Percentiles rank a stretch among this genome's conserved stretches.
phyloP scores from a whole-genome alignment of 2,113 vertebrate genomes.

The Pterophyllum scalare region DNA sequence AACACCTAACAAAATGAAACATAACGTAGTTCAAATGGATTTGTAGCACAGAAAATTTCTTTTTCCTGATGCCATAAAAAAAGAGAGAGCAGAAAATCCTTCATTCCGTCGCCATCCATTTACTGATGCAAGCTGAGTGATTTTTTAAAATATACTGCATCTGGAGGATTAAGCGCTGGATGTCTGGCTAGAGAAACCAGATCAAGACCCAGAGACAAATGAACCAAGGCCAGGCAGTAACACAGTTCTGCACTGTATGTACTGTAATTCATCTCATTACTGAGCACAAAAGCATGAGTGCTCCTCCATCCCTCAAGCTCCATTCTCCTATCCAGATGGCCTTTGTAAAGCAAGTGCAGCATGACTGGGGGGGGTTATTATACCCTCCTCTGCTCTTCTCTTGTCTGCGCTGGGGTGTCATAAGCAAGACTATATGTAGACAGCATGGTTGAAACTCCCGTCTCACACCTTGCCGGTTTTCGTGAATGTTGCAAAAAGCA shows the following conservation, averaged over 20 bases:
- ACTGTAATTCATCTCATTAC: slow-evolving; percentile 68
- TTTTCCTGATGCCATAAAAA: slow-evolving; percentile 6
- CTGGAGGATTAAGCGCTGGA: slow-evolving; percentile 37
- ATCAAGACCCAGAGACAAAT: slow-evolving; percentile 53
- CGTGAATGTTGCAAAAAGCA: not conserved
- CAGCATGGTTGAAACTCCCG: slow-evolving; percentile 5
- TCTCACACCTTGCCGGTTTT: not conserved
- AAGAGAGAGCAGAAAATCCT: not conserved
- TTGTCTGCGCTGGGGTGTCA: slow-evolving; percentile 26
- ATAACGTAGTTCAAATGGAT: slow-evolving; percentile 31
- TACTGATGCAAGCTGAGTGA: slow-evolving; percentile 26
- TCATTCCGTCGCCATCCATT: slow-evolving; percentile 21
- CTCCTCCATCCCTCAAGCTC: slow-evolving; percentile 52
- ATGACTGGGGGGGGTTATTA: slow-evolving; percentile 41
- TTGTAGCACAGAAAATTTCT: not conserved
- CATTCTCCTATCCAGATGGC: slow-evolving; percentile 55
- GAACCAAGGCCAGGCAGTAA: slow-evolving; percentile 39
- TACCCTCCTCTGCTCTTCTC: slow-evolving; percentile 31
- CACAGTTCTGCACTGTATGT: slow-evolving; percentile 42
- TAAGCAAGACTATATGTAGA: not conserved
- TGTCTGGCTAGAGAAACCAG: slow-evolving; percentile 35
- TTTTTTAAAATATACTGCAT: slow-evolving; percentile 34
- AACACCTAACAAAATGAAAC: slow-evolving; percentile 15
- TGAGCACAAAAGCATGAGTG: slow-evolving; percentile 53
- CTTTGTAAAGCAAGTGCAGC: slow-evolving; percentile 50